Percentiles rank a stretch among this genome's conserved stretches.
phyloP scores from a whole-genome alignment of 2,797 vertebrate genomes.

The Capromys pilorides region DNA sequence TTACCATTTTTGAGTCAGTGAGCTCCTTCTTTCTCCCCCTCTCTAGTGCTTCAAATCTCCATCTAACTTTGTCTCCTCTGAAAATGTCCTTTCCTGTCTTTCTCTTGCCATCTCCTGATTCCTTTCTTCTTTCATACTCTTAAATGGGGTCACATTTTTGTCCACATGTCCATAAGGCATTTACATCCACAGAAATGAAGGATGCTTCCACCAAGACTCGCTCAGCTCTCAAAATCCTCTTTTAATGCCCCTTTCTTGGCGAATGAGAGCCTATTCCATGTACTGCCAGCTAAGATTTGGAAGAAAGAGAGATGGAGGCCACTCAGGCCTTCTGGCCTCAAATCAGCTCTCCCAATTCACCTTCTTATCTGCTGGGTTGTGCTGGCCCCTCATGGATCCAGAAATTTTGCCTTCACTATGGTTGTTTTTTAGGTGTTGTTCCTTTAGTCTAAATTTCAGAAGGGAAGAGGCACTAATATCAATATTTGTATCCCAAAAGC shows the following conservation, averaged over 20 bases:
- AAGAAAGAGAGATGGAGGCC: background rate
- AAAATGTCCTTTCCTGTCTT: background rate
- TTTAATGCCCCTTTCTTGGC: background rate
- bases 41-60: background rate
- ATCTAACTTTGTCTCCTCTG: background rate
- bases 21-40: background rate
- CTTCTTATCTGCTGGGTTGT: background rate
- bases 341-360: background rate
- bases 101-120: background rate
- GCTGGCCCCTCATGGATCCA: background rate
- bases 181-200: background rate
- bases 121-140: background rate
- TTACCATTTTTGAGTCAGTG: background rate
- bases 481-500: background rate
- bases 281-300: background rate
- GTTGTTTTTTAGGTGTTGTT: background rate
- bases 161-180: background rate
- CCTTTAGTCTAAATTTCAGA: conserved; percentile 24
- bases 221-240: background rate
- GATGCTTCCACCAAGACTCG: background rate
- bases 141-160: background rate
- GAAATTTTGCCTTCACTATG: background rate
- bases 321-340: background rate
- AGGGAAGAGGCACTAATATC: background rate
- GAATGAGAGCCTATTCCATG: background rate